phyloP scores from a whole-genome alignment of 2,113 vertebrate species.

The Chloroceryle aenea region DNA sequence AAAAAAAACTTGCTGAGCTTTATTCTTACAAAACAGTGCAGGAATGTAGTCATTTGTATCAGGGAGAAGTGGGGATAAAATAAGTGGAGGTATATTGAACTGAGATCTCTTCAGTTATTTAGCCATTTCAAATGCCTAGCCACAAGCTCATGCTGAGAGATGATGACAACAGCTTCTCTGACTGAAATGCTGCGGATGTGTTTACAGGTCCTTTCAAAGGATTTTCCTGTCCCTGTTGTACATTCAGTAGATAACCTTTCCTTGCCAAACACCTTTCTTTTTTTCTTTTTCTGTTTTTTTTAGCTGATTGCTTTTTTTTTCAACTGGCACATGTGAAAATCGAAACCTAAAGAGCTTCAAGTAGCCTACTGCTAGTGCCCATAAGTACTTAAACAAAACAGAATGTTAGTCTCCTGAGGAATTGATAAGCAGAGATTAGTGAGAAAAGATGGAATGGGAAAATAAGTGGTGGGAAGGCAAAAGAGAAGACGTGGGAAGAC shows the following conservation, averaged over 20 bases:
- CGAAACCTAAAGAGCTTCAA: neutral
- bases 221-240: neutral
- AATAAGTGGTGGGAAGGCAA: neutral
- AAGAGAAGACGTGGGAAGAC: accelerated
- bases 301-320: neutral
- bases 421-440: neutral
- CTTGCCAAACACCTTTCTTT: neutral
- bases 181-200: neutral
- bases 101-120: neutral
- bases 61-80: neutral
- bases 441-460: neutral
- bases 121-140: neutral
- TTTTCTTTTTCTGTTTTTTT: no score
- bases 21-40: neutral
- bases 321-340: neutral
- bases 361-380: neutral
- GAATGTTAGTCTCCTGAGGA: neutral
- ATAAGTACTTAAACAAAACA: neutral
- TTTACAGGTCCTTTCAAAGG: neutral
- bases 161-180: neutral
- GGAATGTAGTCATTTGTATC: neutral
- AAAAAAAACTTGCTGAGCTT: neutral
- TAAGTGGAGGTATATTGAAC: neutral
- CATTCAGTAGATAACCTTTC: neutral
- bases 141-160: neutral